Evolutionary conservation across 2,113 vertebrate species (phyloP).

Genomic region (Hydrolagus affinis): DNA sequence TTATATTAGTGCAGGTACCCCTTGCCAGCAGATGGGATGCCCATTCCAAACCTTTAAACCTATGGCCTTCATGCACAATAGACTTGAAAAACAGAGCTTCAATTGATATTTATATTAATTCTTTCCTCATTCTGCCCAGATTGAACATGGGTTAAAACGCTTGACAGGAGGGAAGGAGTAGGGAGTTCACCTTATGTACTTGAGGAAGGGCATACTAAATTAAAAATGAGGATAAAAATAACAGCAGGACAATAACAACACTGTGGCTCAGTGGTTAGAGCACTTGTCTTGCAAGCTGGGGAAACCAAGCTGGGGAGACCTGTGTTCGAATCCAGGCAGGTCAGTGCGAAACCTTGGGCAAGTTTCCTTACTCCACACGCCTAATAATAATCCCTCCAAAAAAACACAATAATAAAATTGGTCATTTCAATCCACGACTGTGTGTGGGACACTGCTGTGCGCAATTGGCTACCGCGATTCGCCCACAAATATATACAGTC

Average conservation of each 20-base stretch:
- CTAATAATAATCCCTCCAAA: no score
- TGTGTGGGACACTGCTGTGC: no score
- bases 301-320: no score
- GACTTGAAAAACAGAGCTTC: neutral
- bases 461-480: no score
- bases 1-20: neutral
- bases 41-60: neutral
- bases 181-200: neutral
- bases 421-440: no score
- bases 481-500: no score
- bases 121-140: neutral
- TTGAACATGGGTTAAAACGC: neutral
- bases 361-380: no score
- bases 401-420: no score
- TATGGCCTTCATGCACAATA: neutral
- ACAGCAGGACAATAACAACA: neutral
- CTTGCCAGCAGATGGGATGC: neutral
- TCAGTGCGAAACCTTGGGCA: no score
- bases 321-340: no score
- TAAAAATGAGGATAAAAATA: neutral
- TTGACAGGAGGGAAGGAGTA: neutral
- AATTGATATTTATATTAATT: neutral
- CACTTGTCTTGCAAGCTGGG: no score
- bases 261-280: no score
- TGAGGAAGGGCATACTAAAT: neutral